phyloP scores from a whole-genome alignment of 2,888 invertebrate genomes.

The Mesopsocus fuscifrons region DNA sequence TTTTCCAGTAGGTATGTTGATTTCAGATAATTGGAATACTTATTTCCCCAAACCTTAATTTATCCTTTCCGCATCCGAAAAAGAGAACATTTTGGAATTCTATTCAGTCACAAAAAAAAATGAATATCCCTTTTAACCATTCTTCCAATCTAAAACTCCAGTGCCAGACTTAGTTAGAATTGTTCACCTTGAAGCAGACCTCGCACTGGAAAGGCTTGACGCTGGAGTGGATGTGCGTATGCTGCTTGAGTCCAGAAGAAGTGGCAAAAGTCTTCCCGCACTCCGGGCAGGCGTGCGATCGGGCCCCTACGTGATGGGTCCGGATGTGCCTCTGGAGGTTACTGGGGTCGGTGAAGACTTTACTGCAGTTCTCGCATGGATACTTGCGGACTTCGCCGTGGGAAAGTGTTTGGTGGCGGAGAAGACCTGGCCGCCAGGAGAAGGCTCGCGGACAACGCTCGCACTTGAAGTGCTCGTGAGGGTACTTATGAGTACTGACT shows the following conservation, averaged over 20 bases:
- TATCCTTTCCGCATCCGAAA: too few species aligned
- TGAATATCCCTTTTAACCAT: too few species aligned
- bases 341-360: slow-evolving; percentile 90
- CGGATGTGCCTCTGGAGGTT: slow-evolving; percentile 93
- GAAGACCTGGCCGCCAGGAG: slow-evolving; percentile 58
- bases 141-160: too few species aligned
- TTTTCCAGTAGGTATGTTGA: too few species aligned
- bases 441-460: slow-evolving; percentile 69
- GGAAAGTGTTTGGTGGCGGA: slow-evolving; percentile 61
- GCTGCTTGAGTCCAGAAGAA: slow-evolving; percentile 94
- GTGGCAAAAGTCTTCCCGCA: slow-evolving; percentile 98
- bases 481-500: slow-evolving; percentile 57
- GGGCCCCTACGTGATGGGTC: slow-evolving; percentile 84
- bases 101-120: too few species aligned
- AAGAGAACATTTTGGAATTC: too few species aligned
- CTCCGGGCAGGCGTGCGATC: slow-evolving; percentile 92
- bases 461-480: slow-evolving; percentile 59
- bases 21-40: too few species aligned
- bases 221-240: slow-evolving; percentile 96
- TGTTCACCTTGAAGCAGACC: slow-evolving; percentile 90
- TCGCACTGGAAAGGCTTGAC: slow-evolving; percentile 95
- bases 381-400: slow-evolving; percentile 73
- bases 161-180: too few species aligned
- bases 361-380: slow-evolving; percentile 82
- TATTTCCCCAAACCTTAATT: too few species aligned